Evolutionary conservation across 2,888 invertebrate genomes (phyloP), one percentile per base, ranked within the genome.

Genomic region (Dysmachus trigonus): DNA sequence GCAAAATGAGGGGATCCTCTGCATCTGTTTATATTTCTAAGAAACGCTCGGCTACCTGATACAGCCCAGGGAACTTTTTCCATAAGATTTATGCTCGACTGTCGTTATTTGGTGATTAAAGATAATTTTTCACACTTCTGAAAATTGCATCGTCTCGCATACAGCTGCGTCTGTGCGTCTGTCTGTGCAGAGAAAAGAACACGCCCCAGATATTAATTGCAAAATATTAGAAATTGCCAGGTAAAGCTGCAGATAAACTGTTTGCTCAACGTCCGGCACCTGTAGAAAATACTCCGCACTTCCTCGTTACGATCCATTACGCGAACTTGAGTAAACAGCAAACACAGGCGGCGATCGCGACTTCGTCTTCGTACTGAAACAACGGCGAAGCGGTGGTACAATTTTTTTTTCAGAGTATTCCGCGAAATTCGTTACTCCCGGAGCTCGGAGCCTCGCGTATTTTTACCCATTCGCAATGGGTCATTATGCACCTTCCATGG

Each of bases 391-490:
- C 30, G 15, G 3, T 33, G n/a, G n/a, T 33, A 22, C 33, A 35
- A 62, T 53, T 62, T 62, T 82, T n/a, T 51, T 22, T 41, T 41
- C 15, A 5, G 10, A 62, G 27, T 62, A 62, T 62, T 62, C 47
- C 51, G 31, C 62, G 31, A 82, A 79, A 82, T 82, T 82, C 27
- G 51, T 79, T 41, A 47, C 51, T 51, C n/a, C 18, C 22, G 62
- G 53, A 62, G 31, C 62, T 18, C 81, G 62, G 22, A 22, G 62
- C 22, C 18, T 27, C 62, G 62, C 62, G 18, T 62, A 82, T 62
- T 35, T 76, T 85, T 85, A 85, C 74, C 85, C 41, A 85, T 85
- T 85, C 51, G 85, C 30, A 62, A 85, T 76, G 85, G 74, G n/a
- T 85, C 74, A 85, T 85, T 85, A 85, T 85, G 62, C 74, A 53